phyloP scores from a whole-genome alignment of 2,113 vertebrate genomes.

The Xiphophorus hellerii region DNA sequence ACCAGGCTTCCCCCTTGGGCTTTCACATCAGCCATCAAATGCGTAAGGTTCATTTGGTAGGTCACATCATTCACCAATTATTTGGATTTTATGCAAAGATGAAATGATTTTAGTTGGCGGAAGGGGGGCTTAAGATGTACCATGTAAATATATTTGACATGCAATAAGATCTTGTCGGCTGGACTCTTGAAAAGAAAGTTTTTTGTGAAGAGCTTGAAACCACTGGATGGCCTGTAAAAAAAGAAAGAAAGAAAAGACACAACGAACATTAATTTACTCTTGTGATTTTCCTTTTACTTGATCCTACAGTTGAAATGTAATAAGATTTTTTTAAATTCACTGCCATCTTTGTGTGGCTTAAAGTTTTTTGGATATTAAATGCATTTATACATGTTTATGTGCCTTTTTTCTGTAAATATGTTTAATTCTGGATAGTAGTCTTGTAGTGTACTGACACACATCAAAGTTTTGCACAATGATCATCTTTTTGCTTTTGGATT shows the following conservation, averaged over 20 bases:
- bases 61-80: constrained; percentile 80
- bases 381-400: constrained; percentile 25
- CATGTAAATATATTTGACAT: constrained; percentile 69
- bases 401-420: constrained; percentile 33
- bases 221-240: constrained; percentile 40
- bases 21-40: constrained; percentile 72
- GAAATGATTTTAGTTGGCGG: constrained; percentile 78
- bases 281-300: constrained; percentile 45
- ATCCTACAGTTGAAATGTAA: constrained; percentile 44
- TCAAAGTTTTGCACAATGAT: constrained; percentile 19
- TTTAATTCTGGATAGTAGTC: constrained; percentile 28
- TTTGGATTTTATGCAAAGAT: constrained; percentile 82
- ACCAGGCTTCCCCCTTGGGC: constrained; percentile 71
- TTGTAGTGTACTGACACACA: constrained; percentile 9
- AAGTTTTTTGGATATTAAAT: constrained; percentile 49
- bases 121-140: constrained; percentile 57
- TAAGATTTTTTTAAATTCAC: constrained; percentile 32
- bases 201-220: constrained; percentile 43
- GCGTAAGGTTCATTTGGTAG: constrained; percentile 70
- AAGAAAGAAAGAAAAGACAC: constrained; percentile 26
- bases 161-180: constrained; percentile 66
- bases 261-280: constrained; percentile 29
- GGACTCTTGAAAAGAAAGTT: constrained; percentile 44
- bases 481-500: constrained; percentile 16
- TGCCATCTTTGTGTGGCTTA: constrained; percentile 28